Conservation (phyloP, 2,797 vertebrate species). For the Dipus sagitta region DNA sequence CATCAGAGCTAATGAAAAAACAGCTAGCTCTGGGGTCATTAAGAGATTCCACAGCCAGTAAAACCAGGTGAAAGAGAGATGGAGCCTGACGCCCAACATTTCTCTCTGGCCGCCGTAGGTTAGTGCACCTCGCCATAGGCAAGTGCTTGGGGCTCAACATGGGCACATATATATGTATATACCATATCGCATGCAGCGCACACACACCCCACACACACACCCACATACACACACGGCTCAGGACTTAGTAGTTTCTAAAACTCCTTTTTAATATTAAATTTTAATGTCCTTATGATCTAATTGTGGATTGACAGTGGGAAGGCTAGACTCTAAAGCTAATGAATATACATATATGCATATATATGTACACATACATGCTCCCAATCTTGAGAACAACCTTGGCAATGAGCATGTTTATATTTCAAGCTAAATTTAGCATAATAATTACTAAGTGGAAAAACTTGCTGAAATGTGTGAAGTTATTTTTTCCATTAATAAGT, state of each 20-base stretch:
- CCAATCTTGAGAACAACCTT: background rate
- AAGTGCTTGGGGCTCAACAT: no score
- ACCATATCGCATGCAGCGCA: no score
- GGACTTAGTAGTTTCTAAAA: background rate
- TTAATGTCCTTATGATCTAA: background rate
- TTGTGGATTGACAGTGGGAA: background rate
- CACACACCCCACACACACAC: no score
- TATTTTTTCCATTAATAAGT: background rate
- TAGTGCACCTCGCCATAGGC: no score
- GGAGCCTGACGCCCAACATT: no score
- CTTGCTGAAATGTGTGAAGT: background rate
- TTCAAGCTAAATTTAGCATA: conserved; percentile 7
- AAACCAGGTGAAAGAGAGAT: no score
- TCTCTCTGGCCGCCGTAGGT: no score
- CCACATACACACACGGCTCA: background rate
- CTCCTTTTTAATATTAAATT: conserved; percentile 50
- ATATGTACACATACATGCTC: background rate
- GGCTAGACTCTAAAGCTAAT: background rate
- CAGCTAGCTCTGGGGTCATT: no score
- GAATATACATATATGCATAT: background rate
- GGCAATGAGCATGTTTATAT: background rate
- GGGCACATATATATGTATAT: no score
- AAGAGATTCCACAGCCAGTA: no score
- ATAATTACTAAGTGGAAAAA: background rate
- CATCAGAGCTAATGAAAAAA: no score